Conservation (phyloP, 1,140 invertebrate genomes). For the Antheraea mylitta region DNA sequence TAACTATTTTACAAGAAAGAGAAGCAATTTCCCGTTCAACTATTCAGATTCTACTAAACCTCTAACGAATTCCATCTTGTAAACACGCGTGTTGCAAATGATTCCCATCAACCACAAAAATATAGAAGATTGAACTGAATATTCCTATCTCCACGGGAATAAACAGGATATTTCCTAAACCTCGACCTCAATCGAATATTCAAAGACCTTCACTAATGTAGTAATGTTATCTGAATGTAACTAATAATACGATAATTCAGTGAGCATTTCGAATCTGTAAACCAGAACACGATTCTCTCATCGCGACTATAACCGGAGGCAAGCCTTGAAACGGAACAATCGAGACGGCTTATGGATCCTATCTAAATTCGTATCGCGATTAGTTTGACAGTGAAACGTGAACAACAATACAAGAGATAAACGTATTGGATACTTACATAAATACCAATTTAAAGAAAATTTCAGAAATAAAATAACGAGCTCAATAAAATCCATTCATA, state of each 20-base stretch:
- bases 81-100: not conserved
- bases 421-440: not conserved
- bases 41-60: no score
- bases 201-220: not conserved
- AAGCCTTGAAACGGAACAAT: constrained; percentile 23
- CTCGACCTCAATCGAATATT: not conserved
- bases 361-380: constrained; percentile 9
- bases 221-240: not conserved
- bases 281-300: constrained; percentile 31
- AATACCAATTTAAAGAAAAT: no score
- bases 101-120: not conserved
- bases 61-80: no score
- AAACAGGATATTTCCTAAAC: not conserved
- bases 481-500: no score
- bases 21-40: no score
- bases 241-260: constrained; percentile 16
- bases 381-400: constrained; percentile 13
- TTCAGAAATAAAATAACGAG: no score
- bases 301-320: constrained; percentile 20
- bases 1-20: no score
- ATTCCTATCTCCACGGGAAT: not conserved
- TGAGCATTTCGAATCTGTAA: constrained; percentile 14
- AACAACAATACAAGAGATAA: not conserved
- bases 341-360: constrained; percentile 2
- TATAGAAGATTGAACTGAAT: not conserved